Base-by-base conservation (phyloP, 1,140 invertebrate species). In the Polypedilum pembai region DNA sequence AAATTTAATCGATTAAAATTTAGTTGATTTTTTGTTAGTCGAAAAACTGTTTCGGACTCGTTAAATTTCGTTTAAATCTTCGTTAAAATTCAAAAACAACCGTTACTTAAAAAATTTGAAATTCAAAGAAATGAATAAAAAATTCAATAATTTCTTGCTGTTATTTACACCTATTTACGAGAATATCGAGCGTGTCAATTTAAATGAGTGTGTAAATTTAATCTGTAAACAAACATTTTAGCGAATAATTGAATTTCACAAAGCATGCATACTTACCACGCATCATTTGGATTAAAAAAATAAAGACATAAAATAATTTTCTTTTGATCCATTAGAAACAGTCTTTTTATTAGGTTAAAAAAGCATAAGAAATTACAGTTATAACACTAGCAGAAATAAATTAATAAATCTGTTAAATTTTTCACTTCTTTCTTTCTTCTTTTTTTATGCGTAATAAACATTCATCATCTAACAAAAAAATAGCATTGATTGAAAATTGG, bases 341-440 rank as follows among this genome's bases (percentile, higher is more conserved):
- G 45, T 56, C 45, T 56, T 56, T 56, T 56, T 56, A 56, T 56
- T 56, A 56, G 12, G 45, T 56, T 56, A 56, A 56, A 33, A 33
- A 56, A 56, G 45, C 45, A 56, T 56, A 56, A 56, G 45, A 56
- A 56, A 56, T 56, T 56, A n/a, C 45, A 56, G n/a, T n/a, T 56
- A n/a, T 56, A 56, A n/a, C 45, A 56, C 45, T 56, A 56, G n/a
- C 12, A 56, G 45, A 56, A 33, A 56, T 56, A 56, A 56, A 56
- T 33, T 56, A 56, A 56, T n/a, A 56, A 56, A 56, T 8, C n/a
- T 56, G 45, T 56, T 56, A 56, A 12, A n/a, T 56, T n/a, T 56
- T 45, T 15, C 41, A 45, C 41, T 45, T 45, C 15, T 45, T 15
- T 3, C 41, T 45, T 45, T 45, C n/a, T n/a, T n/a, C n/a, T n/a